Base-by-base conservation (phyloP, 2,113 vertebrate species). In the Toxotes chatareus region DNA sequence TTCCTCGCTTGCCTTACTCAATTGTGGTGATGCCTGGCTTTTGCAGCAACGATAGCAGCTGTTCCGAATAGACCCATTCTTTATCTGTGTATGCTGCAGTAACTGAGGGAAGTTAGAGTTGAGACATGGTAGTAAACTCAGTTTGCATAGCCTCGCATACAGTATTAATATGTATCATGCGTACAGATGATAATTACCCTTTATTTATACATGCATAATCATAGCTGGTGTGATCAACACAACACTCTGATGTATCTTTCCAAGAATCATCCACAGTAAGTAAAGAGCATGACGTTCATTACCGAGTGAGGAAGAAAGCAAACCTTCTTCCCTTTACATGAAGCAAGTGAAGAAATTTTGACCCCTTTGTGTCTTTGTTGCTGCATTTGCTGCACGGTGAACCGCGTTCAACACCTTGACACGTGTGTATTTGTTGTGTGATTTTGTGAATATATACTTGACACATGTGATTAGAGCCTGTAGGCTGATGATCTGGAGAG, bases 161-260 rank as follows among this genome's bases (percentile, higher is more conserved):
- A 63, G 2, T 38, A 13, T 79, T 69, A 65, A 76, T 70, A 80
- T 66, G 31, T 55, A 73, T 56, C 2, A 53, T 64, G 61, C 46
- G 7, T 64, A 23, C 19, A 31, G 7, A 82, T 67, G 40, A 63
- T 76, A 61, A 85, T 55, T 70, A 57, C 47, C 49, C 21, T 56
- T 81, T 31, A 85, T 67, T 75, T 78, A 64, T 34, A 65, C 42
- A 51, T 76, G 32, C 53, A 42, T 38, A 38, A 68, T 70, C 16
- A 56, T 60, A 69, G 53, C 51, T 61, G 32, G 62, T 76, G 68
- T 44, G 3, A 34, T 71, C 34, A 40, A 14, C 51, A 59, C 42
- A 38, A 13, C 31, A 59, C 70, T 67, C 66, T 27, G n/a, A 74
- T 36, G 19, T 10, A 1, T 68, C 23, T 51, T n/a, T 74, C 21